phyloP scores from a whole-genome alignment of 2,888 invertebrate genomes.

The Thalpophila matura region DNA sequence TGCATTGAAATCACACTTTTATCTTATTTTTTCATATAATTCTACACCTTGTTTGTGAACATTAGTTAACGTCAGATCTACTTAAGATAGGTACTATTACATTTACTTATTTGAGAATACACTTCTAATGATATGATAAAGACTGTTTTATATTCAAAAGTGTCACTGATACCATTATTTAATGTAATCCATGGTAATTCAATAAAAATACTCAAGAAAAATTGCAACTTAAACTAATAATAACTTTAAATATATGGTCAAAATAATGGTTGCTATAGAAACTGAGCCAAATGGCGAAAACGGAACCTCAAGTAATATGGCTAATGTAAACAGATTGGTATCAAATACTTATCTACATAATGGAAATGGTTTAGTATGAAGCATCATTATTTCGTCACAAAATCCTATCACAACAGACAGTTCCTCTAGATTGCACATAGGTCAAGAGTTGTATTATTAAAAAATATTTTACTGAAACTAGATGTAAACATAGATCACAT shows the following conservation, averaged over 20 bases:
- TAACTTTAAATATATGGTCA: too few species aligned
- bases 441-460: too few species aligned
- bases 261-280: too few species aligned
- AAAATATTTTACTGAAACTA: slow-evolving; percentile 21
- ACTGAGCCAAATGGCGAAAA: too few species aligned
- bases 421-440: slow-evolving; percentile 14
- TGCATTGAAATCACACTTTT: not conserved
- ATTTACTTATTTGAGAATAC: slow-evolving; percentile 29
- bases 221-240: too few species aligned
- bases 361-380: too few species aligned
- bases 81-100: slow-evolving; percentile 72
- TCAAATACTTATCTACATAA: too few species aligned
- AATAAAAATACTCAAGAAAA: too few species aligned
- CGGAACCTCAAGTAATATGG: too few species aligned
- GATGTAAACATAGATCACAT: slow-evolving; percentile 44
- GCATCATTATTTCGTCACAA: too few species aligned
- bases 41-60: slow-evolving; percentile 8
- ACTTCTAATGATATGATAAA: not conserved
- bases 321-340: slow-evolving; percentile 19
- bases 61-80: slow-evolving; percentile 69
- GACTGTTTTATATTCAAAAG: slow-evolving; percentile 35
- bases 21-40: slow-evolving; percentile 19
- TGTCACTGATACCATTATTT: slow-evolving; percentile 11
- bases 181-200: not conserved
- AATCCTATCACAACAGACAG: slow-evolving; percentile 8